Conservation (phyloP, 1,140 invertebrate genomes). For the Sesamia nonagrioides region DNA sequence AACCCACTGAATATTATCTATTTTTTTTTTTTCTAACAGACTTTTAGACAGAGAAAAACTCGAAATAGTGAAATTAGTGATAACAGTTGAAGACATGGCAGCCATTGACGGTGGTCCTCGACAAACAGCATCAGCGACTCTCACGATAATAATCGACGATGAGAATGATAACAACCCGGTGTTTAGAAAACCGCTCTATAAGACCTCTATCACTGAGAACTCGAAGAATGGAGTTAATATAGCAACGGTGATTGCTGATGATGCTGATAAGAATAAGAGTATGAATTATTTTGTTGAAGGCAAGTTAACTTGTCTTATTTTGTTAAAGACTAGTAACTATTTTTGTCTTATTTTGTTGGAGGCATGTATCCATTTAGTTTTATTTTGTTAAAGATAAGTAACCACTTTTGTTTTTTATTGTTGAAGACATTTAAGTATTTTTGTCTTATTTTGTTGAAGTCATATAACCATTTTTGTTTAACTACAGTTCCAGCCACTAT, state of each 20-base stretch:
- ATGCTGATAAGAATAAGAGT: conserved; percentile 95
- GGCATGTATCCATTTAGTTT: too few relatives aligned
- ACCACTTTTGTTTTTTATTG: too few relatives aligned
- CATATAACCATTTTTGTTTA: too few relatives aligned
- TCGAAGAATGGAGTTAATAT: conserved; percentile 95
- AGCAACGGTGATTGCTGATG: conserved; percentile 94
- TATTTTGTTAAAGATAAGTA: too few relatives aligned
- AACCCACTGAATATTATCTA: too few relatives aligned
- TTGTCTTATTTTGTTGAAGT: too few relatives aligned
- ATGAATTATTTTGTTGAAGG: conserved; percentile 95
- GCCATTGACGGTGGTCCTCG: conserved; percentile 89
- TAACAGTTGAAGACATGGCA: conserved; percentile 95
- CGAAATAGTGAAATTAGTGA: conserved; percentile 92
- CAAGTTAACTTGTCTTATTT: too few relatives aligned
- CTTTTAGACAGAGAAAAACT: conserved; percentile 94
- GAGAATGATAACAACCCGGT: conserved; percentile 97
- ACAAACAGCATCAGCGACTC: conserved; percentile 92
- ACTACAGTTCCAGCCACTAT: too few relatives aligned
- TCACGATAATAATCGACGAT: conserved; percentile 93
- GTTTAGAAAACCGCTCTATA: conserved; percentile 93
- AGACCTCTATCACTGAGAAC: conserved; percentile 94
- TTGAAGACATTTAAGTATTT: too few relatives aligned
- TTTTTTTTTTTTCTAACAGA: conserved; percentile 68
- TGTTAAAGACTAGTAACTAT: too few relatives aligned
- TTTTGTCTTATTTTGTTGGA: too few relatives aligned